Evolutionary conservation across 2,113 vertebrate species (phyloP).

Genomic region (Puma concolor): DNA sequence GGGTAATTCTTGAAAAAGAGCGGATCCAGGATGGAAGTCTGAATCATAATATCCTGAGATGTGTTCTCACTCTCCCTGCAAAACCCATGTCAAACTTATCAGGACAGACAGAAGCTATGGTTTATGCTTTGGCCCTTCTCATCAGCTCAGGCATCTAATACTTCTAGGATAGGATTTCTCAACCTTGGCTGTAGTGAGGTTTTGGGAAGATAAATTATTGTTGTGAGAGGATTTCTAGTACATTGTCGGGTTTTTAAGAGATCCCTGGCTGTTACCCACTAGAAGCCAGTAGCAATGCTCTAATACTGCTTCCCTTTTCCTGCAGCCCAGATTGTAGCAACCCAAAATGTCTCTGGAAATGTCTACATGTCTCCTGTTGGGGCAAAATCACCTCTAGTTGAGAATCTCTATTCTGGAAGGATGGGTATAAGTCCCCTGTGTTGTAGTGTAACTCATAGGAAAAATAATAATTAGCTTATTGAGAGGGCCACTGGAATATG

Average conservation of each 20-base stretch:
- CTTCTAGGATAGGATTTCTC: background rate
- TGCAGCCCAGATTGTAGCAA: background rate
- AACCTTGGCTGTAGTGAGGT: background rate
- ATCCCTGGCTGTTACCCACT: background rate
- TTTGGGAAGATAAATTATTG: background rate
- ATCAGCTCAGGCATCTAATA: background rate
- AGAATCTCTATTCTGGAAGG: background rate
- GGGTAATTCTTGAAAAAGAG: background rate
- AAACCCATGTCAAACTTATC: background rate
- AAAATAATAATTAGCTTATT: background rate
- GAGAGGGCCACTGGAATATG: background rate
- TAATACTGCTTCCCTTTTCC: background rate
- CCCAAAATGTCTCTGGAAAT: background rate
- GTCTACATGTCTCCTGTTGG: background rate
- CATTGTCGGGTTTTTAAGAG: background rate
- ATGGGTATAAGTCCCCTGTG: background rate
- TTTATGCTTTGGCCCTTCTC: background rate
- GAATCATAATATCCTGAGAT: background rate
- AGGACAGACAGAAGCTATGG: background rate
- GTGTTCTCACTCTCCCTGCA: background rate
- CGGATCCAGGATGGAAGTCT: background rate
- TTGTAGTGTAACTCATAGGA: background rate
- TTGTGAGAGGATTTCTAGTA: background rate
- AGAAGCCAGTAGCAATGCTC: background rate
- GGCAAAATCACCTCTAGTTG: background rate